Evolutionary conservation across 2,888 invertebrate species (phyloP), one percentile per base, ranked within the genome.

Genomic region (Oscheius sp.): DNA sequence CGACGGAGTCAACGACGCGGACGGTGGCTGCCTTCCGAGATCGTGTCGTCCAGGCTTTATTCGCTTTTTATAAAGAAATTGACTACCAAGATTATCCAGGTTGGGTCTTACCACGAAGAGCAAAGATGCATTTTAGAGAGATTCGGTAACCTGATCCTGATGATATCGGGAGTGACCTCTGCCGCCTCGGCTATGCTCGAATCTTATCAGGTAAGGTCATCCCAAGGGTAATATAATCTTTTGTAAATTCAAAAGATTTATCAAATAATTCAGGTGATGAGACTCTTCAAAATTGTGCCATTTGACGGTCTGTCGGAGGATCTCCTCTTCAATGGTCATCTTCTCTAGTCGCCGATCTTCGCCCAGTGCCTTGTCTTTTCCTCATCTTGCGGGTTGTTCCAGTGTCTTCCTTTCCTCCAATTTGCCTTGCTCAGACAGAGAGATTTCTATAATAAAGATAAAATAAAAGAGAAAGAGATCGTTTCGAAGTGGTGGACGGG

Each of bases 301-400:
- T 87, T 87, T 73, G 87, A 87, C 70, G 79, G 75, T 5, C 75
- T 87, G n/a, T 83, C 87, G 13, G 84, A 87, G 72, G 85, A 87
- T 73, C 78, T 87, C 16, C 81, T 87, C 45, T 87, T 87, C 77
- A 82, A 89, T 72, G 77, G 69, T 21, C 25, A 49, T 13, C 66
- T 66, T 29, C 45, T 23, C n/a, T 21, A 43, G 18, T 45, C 16
- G 21, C 52, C 29, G n/a, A 1, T 46, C 46, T 21, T 49, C 66
- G 16, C 41, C 35, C 52, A 29, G 21, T 64, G 64, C 49, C 63
- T 18, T 45, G 43, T 18, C n/a, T 21, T 61, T 25, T 18, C 29
- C 35, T 35, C 35, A 6, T 35, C 35, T 25, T 23, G 18, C 63
- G 63, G 63, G 63, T 35, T 45, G 1, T 27, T 63, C 9, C 63